These are phyloP conservation scores for Himalopsyche japonica DNA, from an alignment of 2,888 invertebrate species.

Conservation along the genomic window DNA sequence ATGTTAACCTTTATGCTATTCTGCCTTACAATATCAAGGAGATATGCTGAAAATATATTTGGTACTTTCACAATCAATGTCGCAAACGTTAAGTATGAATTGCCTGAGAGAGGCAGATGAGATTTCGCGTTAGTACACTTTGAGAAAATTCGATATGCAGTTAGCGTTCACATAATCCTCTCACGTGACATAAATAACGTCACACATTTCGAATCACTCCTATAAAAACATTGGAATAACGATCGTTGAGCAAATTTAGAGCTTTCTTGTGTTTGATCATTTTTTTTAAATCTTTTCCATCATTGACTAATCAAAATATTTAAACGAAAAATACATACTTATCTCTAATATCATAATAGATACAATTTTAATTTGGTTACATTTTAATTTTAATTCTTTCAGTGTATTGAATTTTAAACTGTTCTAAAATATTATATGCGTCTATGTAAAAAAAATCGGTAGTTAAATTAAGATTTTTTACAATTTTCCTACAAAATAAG, in stretches of 20 bases:
- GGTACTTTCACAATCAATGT: neutral
- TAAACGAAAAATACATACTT: neutral
- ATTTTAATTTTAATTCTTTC: no score
- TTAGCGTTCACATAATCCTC: neutral
- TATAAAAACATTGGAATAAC: neutral
- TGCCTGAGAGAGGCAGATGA: neutral
- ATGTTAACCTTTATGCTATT: neutral
- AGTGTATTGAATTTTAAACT: neutral
- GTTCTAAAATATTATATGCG: neutral
- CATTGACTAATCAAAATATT: neutral
- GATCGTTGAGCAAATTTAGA: neutral
- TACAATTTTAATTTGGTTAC: no score
- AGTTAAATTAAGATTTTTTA: neutral
- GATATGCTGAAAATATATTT: neutral
- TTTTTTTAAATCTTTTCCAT: neutral
- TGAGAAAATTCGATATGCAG: neutral
- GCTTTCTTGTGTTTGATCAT: neutral
- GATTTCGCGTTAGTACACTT: neutral
- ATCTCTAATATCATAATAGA: neutral
- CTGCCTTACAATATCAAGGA: neutral
- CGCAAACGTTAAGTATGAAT: neutral
- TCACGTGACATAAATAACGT: neutral
- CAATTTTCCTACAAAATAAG: conserved; percentile 5
- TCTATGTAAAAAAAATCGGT: neutral
- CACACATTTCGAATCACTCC: neutral